Evolutionary conservation across 2,797 vertebrate species (phyloP).

Genomic region (Vultur gryphus): DNA sequence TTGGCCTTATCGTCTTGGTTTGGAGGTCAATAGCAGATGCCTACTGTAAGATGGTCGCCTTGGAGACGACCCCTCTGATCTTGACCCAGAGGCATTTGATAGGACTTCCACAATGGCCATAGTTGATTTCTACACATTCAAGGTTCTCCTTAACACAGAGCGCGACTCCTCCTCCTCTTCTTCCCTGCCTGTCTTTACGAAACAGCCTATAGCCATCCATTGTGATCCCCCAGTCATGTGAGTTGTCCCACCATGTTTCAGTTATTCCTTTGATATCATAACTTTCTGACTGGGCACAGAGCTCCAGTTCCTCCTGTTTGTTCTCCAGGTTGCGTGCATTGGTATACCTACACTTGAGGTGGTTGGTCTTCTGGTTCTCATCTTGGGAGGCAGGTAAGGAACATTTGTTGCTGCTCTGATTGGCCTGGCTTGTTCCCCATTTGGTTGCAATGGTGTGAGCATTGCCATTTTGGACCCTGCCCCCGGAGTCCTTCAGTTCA

Average conservation of each 20-base stretch:
- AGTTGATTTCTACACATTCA: not conserved
- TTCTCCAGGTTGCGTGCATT: not conserved
- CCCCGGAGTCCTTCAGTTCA: rapidly evolving
- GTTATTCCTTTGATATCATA: not conserved
- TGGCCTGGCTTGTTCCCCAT: not conserved
- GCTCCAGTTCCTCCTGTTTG: not conserved
- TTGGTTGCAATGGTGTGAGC: not conserved
- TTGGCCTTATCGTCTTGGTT: not conserved
- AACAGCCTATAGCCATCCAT: not conserved
- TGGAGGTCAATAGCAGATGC: not conserved
- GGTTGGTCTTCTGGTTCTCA: not conserved
- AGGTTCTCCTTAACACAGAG: not conserved
- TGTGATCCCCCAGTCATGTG: not conserved
- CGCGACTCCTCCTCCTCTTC: not conserved
- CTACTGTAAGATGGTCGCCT: not conserved
- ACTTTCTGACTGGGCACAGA: not conserved
- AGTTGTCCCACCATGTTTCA: not conserved
- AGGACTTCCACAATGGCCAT: rapidly evolving
- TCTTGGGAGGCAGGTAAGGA: not conserved
- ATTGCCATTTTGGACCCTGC: not conserved
- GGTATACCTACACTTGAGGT: not conserved
- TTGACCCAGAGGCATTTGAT: not conserved
- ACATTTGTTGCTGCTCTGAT: not conserved
- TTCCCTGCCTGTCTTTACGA: not conserved
- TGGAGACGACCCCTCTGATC: not conserved